These are phyloP conservation scores for Drosophila leontia DNA, from an alignment of 1,140 invertebrate species.

Conservation along the genomic window DNA sequence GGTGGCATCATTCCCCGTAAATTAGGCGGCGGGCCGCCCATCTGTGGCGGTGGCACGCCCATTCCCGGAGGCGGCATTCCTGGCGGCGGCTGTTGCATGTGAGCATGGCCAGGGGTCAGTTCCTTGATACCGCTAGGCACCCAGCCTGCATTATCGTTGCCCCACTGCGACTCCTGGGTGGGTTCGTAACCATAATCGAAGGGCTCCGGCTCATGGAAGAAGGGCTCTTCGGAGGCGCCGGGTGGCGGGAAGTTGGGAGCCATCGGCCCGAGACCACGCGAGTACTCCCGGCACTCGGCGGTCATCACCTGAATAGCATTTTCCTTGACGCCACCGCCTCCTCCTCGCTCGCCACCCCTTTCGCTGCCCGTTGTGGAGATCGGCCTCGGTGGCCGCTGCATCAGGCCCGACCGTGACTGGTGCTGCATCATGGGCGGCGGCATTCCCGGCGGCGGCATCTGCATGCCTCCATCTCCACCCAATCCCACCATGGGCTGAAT, in stretches of 20 bases:
- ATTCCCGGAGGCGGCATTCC: constrained; percentile 84
- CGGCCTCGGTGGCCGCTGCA: constrained; percentile 71
- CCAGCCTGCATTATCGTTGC: constrained; percentile 86
- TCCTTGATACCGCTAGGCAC: constrained; percentile 88
- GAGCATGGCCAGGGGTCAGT: constrained; percentile 86
- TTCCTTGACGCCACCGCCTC: constrained; percentile 87
- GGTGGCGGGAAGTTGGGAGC: constrained; percentile 87
- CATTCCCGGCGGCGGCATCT: constrained; percentile 83
- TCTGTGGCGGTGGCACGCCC: constrained; percentile 83
- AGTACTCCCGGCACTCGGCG: constrained; percentile 93
- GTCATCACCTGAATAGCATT: constrained; percentile 95
- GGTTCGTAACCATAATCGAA: constrained; percentile 91
- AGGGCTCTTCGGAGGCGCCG: constrained; percentile 87
- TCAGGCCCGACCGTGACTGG: constrained; percentile 70
- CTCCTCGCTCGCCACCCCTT: constrained; percentile 53
- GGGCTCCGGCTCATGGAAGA: constrained; percentile 88
- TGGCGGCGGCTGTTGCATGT: constrained; percentile 75
- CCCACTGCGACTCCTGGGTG: constrained; percentile 90
- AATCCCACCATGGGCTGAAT: constrained; percentile 44
- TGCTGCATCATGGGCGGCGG: constrained; percentile 70
- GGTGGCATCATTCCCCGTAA: constrained; percentile 74
- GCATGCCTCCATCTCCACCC: constrained; percentile 47
- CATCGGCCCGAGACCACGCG: constrained; percentile 87
- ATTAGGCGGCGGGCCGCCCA: constrained; percentile 73
- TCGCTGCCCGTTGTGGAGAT: constrained; percentile 59